Base-by-base conservation (phyloP, 2,888 invertebrate species). In the Synanthedon andrenaeformis region DNA sequence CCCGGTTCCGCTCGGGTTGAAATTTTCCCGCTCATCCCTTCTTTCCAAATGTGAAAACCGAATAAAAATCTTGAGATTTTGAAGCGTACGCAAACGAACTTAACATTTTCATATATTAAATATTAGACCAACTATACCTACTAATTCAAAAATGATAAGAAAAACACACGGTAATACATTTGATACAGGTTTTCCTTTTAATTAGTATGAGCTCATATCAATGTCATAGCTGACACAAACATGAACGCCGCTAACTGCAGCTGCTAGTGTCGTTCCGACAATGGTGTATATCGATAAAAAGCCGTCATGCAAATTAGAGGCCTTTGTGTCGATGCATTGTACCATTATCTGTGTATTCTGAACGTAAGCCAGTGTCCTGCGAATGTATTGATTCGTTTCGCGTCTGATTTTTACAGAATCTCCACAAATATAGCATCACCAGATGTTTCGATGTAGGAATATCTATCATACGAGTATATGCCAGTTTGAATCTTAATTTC, bases 221-320 rank as follows among this genome's bases (percentile, higher is more conserved):
- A 45, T 52, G 55, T 55, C 55, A 55, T 52, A 53, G 57, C 54
- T 50, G 12, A 54, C 54, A 41, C 11, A 48, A 19, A 49, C 17
- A 17, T 49, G 42, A 23, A 45, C 45, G 14, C 14, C 45, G 23
- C 19, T 19, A 17, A 19, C 23, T 49, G 79, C 86, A 86, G 85
- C 85, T 87, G 86, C 70, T 59, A 63, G 66, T 63, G 70, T 67
- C 68, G 67, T 62, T 67, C 69, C 74, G 74, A 79, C 81, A 82
- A 80, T 72, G 64, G 58, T 52, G 53, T 56, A 70, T 74, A 67
- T 71, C 72, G 74, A 80, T 82, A 86, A 85, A 86, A 84, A 84
- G 69, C 63, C 82, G 87, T 87, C 87, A 86, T 85, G 85, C 87
- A 84, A 86, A 87, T 87, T 84, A 86, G 79, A 66, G 67, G 71